A percentile compares a stretch with the other conserved stretches of the same genome.
Conservation (phyloP, 2,797 vertebrate species). For the Nyctalus aviator region DNA sequence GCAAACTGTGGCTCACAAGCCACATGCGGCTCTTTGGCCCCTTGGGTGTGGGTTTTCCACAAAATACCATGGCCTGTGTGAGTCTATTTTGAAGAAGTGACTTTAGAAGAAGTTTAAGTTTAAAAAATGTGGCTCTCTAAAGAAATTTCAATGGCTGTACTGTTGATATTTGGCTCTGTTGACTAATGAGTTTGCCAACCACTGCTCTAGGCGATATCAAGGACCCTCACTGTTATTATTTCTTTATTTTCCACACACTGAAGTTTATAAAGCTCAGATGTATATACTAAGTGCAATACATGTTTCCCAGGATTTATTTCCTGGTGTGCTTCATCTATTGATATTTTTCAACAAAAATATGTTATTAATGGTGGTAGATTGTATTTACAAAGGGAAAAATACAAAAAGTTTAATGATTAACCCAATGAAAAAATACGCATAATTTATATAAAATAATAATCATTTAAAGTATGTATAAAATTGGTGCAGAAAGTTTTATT, state of each 20-base stretch:
- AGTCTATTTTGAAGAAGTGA: no score
- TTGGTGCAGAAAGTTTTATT: not conserved
- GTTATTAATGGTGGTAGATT: not conserved
- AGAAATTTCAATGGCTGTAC: no score
- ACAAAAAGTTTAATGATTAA: not conserved
- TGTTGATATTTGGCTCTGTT: no score
- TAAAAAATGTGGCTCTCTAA: no score
- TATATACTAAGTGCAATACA: not conserved
- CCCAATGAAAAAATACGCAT: not conserved
- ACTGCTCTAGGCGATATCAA: not conserved
- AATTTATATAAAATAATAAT: not conserved
- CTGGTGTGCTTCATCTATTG: not conserved
- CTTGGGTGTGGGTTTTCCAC: no score
- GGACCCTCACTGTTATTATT: not conserved
- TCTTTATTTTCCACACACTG: not conserved
- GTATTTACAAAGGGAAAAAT: not conserved
- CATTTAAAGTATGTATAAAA: not conserved
- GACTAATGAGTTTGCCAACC: no score
- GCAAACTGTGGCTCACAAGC: no score
- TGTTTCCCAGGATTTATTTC: slow-evolving; percentile 3
- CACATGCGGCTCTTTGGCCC: no score
- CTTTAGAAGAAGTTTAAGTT: no score
- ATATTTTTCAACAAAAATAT: slow-evolving; percentile 17
- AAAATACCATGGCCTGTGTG: no score
- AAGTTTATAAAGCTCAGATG: slow-evolving; percentile 4